Percentiles rank a stretch among this genome's conserved stretches.
Evolutionary conservation across 2,113 vertebrate species (phyloP).

Genomic region (Centrocercus urophasianus): DNA sequence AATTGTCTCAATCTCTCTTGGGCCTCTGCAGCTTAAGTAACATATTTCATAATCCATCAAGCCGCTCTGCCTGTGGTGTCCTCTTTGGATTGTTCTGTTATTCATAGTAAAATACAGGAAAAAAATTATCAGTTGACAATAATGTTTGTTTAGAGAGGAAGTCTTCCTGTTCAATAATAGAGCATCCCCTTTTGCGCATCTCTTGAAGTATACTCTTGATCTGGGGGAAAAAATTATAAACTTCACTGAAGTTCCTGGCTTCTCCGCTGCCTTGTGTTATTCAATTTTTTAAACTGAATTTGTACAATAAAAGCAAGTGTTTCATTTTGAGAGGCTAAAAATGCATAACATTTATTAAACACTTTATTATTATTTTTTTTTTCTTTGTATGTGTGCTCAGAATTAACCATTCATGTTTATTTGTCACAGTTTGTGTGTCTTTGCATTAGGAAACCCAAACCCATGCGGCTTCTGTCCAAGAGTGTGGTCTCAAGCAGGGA

Average conservation of each 20-base stretch:
- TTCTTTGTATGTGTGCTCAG: not conserved
- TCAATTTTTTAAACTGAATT: not conserved
- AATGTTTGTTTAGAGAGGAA: not conserved
- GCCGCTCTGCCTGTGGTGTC: not conserved
- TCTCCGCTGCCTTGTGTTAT: not conserved
- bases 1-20: not conserved
- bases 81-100: not conserved
- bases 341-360: not conserved
- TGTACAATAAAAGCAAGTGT: accelerated
- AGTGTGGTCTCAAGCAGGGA: not conserved
- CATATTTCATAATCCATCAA: not conserved
- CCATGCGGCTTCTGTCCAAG: not conserved
- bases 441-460: not conserved
- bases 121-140: not conserved
- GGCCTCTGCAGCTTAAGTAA: not conserved
- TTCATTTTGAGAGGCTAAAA: not conserved
- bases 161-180: not conserved
- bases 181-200: not conserved
- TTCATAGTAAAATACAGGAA: not conserved
- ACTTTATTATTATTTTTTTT: too few relatives aligned
- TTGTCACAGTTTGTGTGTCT: not conserved
- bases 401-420: not conserved
- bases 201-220: not conserved
- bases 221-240: not conserved
- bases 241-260: not conserved